phyloP scores from a whole-genome alignment of 2,888 invertebrate species.

The Cordilura impudica region DNA sequence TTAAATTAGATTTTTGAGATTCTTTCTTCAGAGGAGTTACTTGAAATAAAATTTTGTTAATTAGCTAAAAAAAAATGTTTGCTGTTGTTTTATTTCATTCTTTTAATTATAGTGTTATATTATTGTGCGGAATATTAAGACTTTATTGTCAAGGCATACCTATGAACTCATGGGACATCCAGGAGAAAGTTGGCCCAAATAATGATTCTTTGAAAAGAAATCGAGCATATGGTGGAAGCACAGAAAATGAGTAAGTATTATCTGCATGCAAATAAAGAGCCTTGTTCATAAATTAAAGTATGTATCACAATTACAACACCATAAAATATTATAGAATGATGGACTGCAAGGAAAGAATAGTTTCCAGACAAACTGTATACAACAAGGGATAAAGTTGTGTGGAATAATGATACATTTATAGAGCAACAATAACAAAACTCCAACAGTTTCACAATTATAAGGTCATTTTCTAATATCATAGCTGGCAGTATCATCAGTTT shows the following conservation, averaged over 20 bases:
- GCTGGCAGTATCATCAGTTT: too few relatives aligned
- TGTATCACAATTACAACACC: too few relatives aligned
- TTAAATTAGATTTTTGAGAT: conserved; percentile 18
- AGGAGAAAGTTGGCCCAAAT: conserved; percentile 20
- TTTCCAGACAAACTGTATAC: too few relatives aligned
- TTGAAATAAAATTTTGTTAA: conserved; percentile 18
- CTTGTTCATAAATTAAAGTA: too few relatives aligned
- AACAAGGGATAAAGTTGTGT: too few relatives aligned
- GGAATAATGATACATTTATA: too few relatives aligned
- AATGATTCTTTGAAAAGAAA: conserved; percentile 43
- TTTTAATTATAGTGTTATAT: conserved; percentile 44
- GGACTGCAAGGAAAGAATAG: too few relatives aligned
- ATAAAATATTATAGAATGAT: too few relatives aligned
- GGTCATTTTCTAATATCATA: too few relatives aligned
- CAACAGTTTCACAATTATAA: too few relatives aligned
- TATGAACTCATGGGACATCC: conserved; percentile 43
- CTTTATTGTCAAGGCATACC: conserved; percentile 63
- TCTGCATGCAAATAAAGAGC: too few relatives aligned
- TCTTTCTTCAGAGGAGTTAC: background rate
- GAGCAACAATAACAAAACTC: too few relatives aligned
- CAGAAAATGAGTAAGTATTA: conserved; percentile 28
- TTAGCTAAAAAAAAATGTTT: conserved; percentile 4
- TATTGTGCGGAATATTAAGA: conserved; percentile 55
- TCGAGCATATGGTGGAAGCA: background rate
- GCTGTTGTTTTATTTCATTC: background rate